phyloP scores from a whole-genome alignment of 30 jellyfish, hydroid and myxozoan genomes.

The Turritopsis rubra region DNA sequence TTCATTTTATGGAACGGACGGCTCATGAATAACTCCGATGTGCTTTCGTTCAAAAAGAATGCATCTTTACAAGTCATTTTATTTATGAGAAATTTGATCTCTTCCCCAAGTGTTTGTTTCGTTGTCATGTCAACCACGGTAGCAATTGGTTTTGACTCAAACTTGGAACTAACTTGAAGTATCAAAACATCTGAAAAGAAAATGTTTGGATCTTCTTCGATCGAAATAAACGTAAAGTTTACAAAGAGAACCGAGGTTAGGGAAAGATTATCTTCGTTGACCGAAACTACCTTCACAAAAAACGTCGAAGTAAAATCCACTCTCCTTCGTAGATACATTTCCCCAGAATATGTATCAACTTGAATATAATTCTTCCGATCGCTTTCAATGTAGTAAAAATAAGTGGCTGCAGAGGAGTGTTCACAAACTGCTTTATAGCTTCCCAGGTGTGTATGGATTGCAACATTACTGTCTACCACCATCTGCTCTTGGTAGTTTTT shows the following conservation, averaged over 20 bases:
- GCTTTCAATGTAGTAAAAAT: not conserved
- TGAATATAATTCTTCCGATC: not conserved
- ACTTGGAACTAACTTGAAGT: not conserved
- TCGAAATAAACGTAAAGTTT: not conserved
- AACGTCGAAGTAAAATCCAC: not conserved
- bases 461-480: not conserved
- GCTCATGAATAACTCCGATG: not conserved
- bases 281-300: not conserved
- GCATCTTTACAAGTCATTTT: not conserved
- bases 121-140: not conserved
- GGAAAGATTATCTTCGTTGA: not conserved
- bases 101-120: not conserved
- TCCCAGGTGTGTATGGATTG: not conserved
- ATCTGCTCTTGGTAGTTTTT: not conserved
- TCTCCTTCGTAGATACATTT: constrained; percentile 1
- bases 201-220: not conserved
- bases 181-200: not conserved
- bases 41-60: not conserved
- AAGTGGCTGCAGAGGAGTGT: not conserved
- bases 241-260: not conserved
- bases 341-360: not conserved
- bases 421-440: constrained; percentile 5
- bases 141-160: not conserved
- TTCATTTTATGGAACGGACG: not conserved
- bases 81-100: not conserved